Conservation (phyloP, 2,113 vertebrate genomes). For the Epinephelus fuscoguttatus region DNA sequence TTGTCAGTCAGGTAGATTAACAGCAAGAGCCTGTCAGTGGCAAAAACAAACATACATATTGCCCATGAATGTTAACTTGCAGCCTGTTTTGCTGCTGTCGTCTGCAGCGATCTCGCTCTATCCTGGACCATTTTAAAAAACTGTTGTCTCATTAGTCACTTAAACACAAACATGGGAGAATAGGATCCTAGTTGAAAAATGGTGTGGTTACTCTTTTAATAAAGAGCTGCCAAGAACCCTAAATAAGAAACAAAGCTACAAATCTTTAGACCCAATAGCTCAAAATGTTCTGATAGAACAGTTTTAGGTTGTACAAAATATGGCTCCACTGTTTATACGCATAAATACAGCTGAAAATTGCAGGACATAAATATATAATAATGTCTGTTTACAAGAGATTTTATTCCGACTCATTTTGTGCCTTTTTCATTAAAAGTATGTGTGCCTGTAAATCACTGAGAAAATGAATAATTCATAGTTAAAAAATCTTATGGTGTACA, state of each 20-base stretch:
- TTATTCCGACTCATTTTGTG: neutral
- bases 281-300: neutral
- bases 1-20: too few relatives aligned
- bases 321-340: neutral
- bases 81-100: too few relatives aligned
- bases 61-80: too few relatives aligned
- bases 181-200: too few relatives aligned
- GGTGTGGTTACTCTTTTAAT: too few relatives aligned
- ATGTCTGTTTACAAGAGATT: neutral
- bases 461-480: slow-evolving; percentile 16
- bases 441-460: neutral
- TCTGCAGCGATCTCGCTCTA: too few relatives aligned
- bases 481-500: neutral
- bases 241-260: too few relatives aligned
- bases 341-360: neutral
- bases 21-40: too few relatives aligned
- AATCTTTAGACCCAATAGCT: neutral
- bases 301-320: neutral
- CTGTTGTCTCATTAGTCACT: too few relatives aligned
- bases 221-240: neutral
- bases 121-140: too few relatives aligned
- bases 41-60: too few relatives aligned
- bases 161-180: too few relatives aligned
- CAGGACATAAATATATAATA: neutral
- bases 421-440: neutral